These are phyloP conservation scores for Seira ritae DNA, from an alignment of 2,888 invertebrate species.

Conservation along the genomic window DNA sequence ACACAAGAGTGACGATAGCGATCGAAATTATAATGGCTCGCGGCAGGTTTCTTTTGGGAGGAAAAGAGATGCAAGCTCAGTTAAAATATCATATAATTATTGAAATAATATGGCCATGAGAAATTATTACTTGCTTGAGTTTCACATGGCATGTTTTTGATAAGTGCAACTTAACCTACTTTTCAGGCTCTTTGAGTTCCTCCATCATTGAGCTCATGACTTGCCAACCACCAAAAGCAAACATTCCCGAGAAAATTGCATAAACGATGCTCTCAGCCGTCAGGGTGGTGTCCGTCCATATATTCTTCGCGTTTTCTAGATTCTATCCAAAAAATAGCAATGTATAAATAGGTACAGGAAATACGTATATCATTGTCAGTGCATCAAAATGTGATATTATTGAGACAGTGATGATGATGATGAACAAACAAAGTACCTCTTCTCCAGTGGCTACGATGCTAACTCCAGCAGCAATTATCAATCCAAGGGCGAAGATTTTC, in stretches of 20 bases:
- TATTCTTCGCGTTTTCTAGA: conserved; percentile 61
- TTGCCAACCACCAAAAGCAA: conserved; percentile 69
- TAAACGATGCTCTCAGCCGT: conserved; percentile 65
- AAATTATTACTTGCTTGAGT: conserved; percentile 4
- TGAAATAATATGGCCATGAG: conserved; percentile 1
- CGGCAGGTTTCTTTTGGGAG: conserved; percentile 66
- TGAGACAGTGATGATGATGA: not conserved
- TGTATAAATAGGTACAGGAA: too few species aligned
- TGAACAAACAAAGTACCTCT: conserved; percentile 37
- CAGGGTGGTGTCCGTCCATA: conserved; percentile 63
- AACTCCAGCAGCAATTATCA: conserved; percentile 66
- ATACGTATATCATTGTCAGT: too few species aligned
- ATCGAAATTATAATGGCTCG: conserved; percentile 93
- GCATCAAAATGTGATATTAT: too few species aligned
- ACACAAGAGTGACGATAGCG: conserved; percentile 91
- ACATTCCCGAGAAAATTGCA: conserved; percentile 69
- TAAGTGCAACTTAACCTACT: too few species aligned
- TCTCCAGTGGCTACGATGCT: conserved; percentile 44
- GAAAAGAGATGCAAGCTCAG: too few species aligned
- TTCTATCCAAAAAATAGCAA: conserved; percentile 28
- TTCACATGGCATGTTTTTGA: too few species aligned
- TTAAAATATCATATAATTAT: not conserved
- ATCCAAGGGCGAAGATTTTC: conserved; percentile 66
- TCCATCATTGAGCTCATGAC: conserved; percentile 71
- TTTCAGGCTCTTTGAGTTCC: conserved; percentile 70